Evolutionary conservation across 2,797 vertebrate species (phyloP), one percentile per base, ranked within the genome.

Genomic region (Hozukius guyotensis): DNA sequence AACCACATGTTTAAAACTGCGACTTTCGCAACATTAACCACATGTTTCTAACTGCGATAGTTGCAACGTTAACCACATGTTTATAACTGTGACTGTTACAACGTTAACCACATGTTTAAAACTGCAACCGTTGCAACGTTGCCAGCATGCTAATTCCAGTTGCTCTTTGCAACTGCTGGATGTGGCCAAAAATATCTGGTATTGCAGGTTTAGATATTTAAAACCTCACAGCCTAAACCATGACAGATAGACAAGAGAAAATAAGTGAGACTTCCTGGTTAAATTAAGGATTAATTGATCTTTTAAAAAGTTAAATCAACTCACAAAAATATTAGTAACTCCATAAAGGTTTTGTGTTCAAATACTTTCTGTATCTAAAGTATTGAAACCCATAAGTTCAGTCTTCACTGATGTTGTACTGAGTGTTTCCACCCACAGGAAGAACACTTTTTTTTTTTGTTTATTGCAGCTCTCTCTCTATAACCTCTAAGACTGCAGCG

Each of bases 391-490:
- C 27, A 10, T 4, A 1, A 20, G 36, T 2, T 20, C 9, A 14
- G 36, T 7, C 20, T 16, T 2, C 53, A 24, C 12, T 27, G 36
- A 60, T 55, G 49, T 25, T 49, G 67, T 25, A 6, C 16, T 8
- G 29, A 38, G 16, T n/a, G 61, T 74, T 82, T 84, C 38, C 70
- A 64, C 65, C 77, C 69, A 72, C 72, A 57, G 72, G 36, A 77
- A 13, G 22, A 31, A 49, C 72, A 36, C 76, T 13, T 1, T n/a
- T 64, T n/a, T n/a, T 32, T 20, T 24, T n/a, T 72, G 27, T 76
- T 60, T 62, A n/a, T 32, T 9, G 49, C 66, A 68, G 18, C 70
- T 59, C 64, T 66, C 31, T 59, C 31, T 59, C 16, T 67, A 4
- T 72, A 76, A 75, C 84, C 77, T 84, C 63, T 16, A 8, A 77